Conservation (phyloP, 1,140 invertebrate species). For the Meloidogyne exigua region DNA sequence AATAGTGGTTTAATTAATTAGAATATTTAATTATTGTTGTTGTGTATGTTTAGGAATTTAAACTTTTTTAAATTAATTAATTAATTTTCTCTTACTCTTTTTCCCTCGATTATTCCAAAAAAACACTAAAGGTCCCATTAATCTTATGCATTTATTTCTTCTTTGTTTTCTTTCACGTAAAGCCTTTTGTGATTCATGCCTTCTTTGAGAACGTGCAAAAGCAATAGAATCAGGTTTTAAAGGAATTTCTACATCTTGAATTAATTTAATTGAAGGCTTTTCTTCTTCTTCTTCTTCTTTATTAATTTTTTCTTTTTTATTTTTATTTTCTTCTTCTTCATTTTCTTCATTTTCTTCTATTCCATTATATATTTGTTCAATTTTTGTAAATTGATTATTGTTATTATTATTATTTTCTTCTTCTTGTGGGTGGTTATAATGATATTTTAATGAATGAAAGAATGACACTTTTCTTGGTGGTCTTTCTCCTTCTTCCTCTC, state of each 20-base stretch:
- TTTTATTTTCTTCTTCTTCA: neutral
- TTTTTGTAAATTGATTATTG: neutral
- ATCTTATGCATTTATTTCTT: slow-evolving; percentile 16
- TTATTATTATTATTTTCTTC: neutral
- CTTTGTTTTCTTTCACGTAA: neutral
- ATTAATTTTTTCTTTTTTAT: neutral
- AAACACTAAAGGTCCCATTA: slow-evolving; percentile 5
- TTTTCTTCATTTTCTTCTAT: neutral
- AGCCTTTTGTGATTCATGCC: neutral
- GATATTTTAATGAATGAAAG: slow-evolving; percentile 23
- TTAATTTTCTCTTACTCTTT: slow-evolving; percentile 16
- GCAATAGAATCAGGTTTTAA: slow-evolving; percentile 26
- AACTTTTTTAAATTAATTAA: neutral
- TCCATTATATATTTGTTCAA: slow-evolving; percentile 8
- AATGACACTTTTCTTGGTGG: neutral
- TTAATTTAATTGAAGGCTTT: neutral
- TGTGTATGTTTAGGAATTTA: no score
- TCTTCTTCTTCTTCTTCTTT: neutral
- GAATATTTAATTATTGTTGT: no score
- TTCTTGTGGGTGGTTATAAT: slow-evolving; percentile 24
- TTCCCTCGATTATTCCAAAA: slow-evolving; percentile 7
- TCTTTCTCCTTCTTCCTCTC: neutral
- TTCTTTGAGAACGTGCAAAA: slow-evolving; percentile 19
- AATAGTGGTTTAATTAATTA: no score
- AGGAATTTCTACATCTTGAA: slow-evolving; percentile 3